phyloP scores from a whole-genome alignment of 2,797 vertebrate species.

The Merluccius polli region DNA sequence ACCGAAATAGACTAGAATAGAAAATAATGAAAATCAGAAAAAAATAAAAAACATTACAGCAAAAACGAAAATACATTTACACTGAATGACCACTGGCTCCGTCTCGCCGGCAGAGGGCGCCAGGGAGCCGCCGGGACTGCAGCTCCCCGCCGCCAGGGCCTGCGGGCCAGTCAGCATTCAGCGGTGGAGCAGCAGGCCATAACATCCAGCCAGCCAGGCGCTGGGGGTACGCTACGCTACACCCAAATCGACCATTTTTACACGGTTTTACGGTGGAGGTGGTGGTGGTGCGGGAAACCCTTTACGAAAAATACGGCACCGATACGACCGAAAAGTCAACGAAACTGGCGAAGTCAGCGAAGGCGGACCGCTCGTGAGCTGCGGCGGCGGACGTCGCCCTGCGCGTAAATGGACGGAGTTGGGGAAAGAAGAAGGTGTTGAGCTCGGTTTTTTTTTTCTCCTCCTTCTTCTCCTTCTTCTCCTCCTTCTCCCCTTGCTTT shows the following conservation, averaged over 20 bases:
- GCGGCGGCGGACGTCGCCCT: constrained; percentile 63
- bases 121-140: constrained; percentile 36
- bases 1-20: too few species aligned
- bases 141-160: constrained; percentile 24
- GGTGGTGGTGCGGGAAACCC: too few species aligned
- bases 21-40: too few species aligned
- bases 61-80: too few species aligned
- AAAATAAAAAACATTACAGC: neutral
- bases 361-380: constrained; percentile 26
- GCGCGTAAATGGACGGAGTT: constrained; percentile 71
- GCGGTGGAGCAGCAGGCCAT: constrained; percentile 70
- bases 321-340: constrained; percentile 50
- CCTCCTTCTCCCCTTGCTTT: too few species aligned
- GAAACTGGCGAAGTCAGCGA: constrained; percentile 48
- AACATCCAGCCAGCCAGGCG: constrained; percentile 70
- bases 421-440: constrained; percentile 75
- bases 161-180: constrained; percentile 39
- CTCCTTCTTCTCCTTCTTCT: neutral
- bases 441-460: constrained; percentile 58
- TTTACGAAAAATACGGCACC: neutral
- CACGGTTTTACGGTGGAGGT: too few species aligned
- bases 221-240: constrained; percentile 61
- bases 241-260: constrained; percentile 48
- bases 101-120: constrained; percentile 52
- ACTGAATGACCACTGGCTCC: neutral